Percentiles rank a stretch among this genome's conserved stretches.
These are phyloP conservation scores for Phasianus colchicus DNA, from an alignment of 2,113 vertebrate species.

Conservation along the genomic window DNA sequence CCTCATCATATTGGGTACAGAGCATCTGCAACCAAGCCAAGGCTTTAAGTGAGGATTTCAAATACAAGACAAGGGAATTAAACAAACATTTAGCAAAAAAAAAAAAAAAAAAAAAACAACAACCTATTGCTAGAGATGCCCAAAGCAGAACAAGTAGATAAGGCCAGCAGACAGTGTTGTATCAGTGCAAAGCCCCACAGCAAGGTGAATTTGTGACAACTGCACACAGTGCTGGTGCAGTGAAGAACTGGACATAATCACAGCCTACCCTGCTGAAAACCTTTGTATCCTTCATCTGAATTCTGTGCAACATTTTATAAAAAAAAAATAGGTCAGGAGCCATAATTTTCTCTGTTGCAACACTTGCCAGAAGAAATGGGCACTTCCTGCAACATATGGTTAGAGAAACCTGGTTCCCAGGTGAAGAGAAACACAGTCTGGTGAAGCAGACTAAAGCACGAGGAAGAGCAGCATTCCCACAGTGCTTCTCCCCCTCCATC, in stretches of 20 bases:
- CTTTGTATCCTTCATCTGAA: background rate
- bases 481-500: background rate
- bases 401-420: background rate
- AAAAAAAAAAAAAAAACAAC: background rate
- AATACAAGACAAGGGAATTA: background rate
- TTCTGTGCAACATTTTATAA: background rate
- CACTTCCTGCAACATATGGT: background rate
- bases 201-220: background rate
- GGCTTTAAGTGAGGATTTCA: background rate
- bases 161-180: background rate
- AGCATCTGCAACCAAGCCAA: background rate
- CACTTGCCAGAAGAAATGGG: background rate
- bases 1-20: rapidly evolving
- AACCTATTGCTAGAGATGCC: background rate
- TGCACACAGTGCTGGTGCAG: background rate
- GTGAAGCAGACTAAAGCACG: background rate
- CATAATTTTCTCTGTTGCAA: background rate
- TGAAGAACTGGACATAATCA: background rate
- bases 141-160: no score
- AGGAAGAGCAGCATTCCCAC: slow-evolving; percentile 3
- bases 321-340: background rate
- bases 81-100: background rate
- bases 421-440: background rate
- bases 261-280: background rate
- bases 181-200: background rate